These are phyloP conservation scores for Drosophila sproati DNA, from an alignment of 1,140 invertebrate species.

Conservation along the genomic window DNA sequence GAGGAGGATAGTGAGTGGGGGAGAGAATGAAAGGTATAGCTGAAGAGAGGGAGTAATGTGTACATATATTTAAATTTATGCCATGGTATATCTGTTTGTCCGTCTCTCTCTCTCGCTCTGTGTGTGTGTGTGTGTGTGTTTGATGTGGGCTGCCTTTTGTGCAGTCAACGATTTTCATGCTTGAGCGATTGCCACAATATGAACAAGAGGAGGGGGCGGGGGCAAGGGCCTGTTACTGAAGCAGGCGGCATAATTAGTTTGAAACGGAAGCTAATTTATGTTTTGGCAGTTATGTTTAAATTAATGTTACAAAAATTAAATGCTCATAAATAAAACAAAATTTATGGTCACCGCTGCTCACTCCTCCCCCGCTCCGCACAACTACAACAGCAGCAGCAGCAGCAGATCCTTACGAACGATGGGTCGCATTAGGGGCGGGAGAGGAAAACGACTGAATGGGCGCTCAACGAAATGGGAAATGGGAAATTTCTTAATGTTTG, in stretches of 20 bases:
- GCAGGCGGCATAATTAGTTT: slow-evolving; percentile 80
- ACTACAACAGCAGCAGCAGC: slow-evolving; percentile 30
- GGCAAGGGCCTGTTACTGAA: slow-evolving; percentile 28
- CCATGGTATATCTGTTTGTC: slow-evolving; percentile 14
- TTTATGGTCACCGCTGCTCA: slow-evolving; percentile 59
- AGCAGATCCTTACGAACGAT: slow-evolving; percentile 17
- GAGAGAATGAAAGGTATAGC: not conserved
- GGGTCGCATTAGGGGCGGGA: slow-evolving; percentile 4
- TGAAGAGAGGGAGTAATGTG: not conserved
- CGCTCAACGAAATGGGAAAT: slow-evolving; percentile 23
- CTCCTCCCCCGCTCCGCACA: not conserved
- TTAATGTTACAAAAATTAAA: slow-evolving; percentile 85
- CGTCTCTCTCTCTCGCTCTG: slow-evolving; percentile 11
- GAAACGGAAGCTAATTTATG: slow-evolving; percentile 85
- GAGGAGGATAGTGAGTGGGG: not conserved
- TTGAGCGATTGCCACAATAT: slow-evolving; percentile 73
- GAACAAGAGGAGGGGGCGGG: slow-evolving; percentile 9
- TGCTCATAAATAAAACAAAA: slow-evolving; percentile 82
- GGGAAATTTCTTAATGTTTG: slow-evolving; percentile 68
- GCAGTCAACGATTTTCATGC: slow-evolving; percentile 81
- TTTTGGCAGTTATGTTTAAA: slow-evolving; percentile 84
- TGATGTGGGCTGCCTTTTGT: slow-evolving; percentile 73
- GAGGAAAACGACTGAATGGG: not conserved
- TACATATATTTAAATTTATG: slow-evolving; percentile 71
- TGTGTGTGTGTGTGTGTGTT: slow-evolving; percentile 41